Evolutionary conservation across 2,113 vertebrate genomes (phyloP).

Genomic region (Cryptomyrus ogoouensis): DNA sequence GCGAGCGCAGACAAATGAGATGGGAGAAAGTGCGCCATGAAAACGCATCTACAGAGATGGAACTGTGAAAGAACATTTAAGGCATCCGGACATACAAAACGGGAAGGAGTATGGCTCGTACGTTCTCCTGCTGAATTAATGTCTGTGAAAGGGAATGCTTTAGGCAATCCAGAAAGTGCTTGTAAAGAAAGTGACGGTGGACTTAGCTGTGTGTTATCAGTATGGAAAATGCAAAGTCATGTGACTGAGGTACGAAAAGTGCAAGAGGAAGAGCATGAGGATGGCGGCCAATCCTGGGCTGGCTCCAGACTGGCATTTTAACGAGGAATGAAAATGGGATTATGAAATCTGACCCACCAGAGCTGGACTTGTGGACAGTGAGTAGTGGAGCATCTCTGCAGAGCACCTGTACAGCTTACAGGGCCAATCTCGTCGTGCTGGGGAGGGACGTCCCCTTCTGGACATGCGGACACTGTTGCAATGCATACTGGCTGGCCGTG

Average conservation of each 20-base stretch:
- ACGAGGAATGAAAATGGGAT: constrained; percentile 26
- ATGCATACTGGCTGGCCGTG: background rate
- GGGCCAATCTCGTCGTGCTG: background rate
- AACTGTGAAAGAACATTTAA: constrained; percentile 12
- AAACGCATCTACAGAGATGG: constrained; percentile 24
- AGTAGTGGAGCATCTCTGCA: constrained; percentile 49
- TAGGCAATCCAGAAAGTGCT: constrained; percentile 31
- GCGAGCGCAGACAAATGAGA: background rate
- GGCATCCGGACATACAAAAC: background rate
- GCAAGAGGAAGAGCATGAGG: constrained; percentile 34
- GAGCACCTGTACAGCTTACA: constrained; percentile 44
- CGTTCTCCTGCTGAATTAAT: constrained; percentile 84
- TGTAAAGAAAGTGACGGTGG: constrained; percentile 59
- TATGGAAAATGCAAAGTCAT: constrained; percentile 30
- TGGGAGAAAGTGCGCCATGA: background rate
- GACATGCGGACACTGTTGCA: background rate
- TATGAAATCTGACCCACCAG: constrained; percentile 46
- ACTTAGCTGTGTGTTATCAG: constrained; percentile 53
- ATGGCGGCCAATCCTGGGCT: constrained; percentile 64
- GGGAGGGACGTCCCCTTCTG: background rate
- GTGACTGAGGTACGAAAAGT: constrained; percentile 68
- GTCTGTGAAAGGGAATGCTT: background rate
- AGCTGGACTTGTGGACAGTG: constrained; percentile 40
- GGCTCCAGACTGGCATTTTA: constrained; percentile 54
- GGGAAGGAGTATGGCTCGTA: constrained; percentile 79